These are phyloP conservation scores for Esox niger DNA, from an alignment of 2,113 vertebrate genomes.

Conservation along the genomic window DNA sequence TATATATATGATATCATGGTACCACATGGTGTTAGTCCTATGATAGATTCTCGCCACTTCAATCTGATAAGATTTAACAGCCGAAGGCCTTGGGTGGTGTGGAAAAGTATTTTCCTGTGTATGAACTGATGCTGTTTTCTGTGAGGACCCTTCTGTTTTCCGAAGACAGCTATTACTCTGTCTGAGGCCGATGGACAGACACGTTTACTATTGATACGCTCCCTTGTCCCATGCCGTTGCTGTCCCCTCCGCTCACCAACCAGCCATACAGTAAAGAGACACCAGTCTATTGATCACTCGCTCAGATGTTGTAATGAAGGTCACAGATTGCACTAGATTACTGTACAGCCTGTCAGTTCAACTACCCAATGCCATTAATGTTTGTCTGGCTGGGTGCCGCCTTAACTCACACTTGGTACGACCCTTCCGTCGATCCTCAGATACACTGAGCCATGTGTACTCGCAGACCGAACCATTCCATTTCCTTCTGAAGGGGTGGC, in stretches of 20 bases:
- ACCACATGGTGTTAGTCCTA: no score
- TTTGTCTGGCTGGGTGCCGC: conserved; percentile 5
- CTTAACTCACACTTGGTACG: conserved; percentile 42
- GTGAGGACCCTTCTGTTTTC: not conserved
- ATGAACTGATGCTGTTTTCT: no score
- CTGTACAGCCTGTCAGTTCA: conserved; percentile 39
- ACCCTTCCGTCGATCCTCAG: conserved; percentile 26
- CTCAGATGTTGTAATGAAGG: conserved; percentile 43
- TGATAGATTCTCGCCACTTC: no score
- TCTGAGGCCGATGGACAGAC: not conserved
- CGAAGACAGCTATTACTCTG: not conserved
- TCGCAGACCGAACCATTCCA: conserved; percentile 46
- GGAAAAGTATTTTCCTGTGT: no score
- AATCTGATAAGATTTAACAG: no score
- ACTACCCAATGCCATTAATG: conserved; percentile 33
- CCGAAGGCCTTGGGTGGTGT: no score
- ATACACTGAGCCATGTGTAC: conserved; percentile 28
- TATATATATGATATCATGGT: no score
- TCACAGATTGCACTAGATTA: conserved; percentile 38
- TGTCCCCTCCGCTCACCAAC: not conserved
- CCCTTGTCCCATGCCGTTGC: conserved; percentile 9
- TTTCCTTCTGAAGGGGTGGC: conserved; percentile 12
- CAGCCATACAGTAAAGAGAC: conserved; percentile 50
- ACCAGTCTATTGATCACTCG: conserved; percentile 41
- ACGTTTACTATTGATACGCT: not conserved